Conservation (phyloP, 2,113 vertebrate genomes). For the Chrysemys picta region DNA sequence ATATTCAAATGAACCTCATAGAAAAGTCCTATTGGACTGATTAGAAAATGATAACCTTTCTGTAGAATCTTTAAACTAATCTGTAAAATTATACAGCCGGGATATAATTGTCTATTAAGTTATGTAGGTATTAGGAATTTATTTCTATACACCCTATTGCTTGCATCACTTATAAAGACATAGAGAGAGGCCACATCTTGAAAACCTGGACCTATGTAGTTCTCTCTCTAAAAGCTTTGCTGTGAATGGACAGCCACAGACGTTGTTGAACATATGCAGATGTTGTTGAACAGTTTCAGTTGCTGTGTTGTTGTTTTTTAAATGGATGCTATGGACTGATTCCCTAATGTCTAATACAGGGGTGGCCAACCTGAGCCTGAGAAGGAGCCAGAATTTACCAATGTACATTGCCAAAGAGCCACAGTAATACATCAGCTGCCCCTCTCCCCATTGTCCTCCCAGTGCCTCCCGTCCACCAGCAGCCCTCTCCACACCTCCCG, state of each 20-base stretch:
- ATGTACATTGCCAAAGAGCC: too few species aligned
- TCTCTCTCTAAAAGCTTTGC: neutral
- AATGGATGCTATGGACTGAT: neutral
- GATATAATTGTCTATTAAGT: neutral
- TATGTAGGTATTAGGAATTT: neutral
- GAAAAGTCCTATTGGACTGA: neutral
- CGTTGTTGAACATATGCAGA: neutral
- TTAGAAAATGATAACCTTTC: neutral
- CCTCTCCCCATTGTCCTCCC: too few species aligned
- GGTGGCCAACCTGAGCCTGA: too few species aligned
- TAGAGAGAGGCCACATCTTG: neutral
- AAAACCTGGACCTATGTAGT: neutral
- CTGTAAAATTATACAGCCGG: neutral
- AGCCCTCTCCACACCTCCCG: too few species aligned
- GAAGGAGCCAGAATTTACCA: too few species aligned
- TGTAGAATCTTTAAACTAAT: neutral
- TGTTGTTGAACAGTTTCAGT: neutral
- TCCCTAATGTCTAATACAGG: neutral
- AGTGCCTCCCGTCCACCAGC: too few species aligned
- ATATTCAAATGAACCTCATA: neutral
- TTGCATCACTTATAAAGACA: neutral
- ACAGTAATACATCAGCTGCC: too few species aligned
- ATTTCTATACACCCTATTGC: neutral
- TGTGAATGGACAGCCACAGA: neutral
- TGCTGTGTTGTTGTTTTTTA: neutral